Evolutionary conservation across 2,113 vertebrate genomes (phyloP), one percentile per base, ranked within the genome.

Genomic region (Pungitius pungitius): DNA sequence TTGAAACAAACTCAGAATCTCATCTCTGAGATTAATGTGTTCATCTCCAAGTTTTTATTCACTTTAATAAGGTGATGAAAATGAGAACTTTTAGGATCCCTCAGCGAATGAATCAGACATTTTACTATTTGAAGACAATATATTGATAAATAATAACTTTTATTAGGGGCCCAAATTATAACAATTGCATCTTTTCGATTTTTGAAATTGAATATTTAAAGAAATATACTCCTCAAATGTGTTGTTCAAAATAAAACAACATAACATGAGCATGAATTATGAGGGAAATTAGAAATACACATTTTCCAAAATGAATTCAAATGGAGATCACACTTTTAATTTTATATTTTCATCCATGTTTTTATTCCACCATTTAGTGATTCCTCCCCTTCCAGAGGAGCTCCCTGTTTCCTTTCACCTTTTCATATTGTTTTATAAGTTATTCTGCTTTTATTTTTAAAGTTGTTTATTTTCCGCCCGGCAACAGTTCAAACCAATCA

Each of bases 311-410:
- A 35, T 35, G 3, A 17, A 26, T n/a, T 27, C 7, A 2, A 43
- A 37, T 18, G 22, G 0, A 26, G 1, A 18, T 63, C 15, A 7
- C 37, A 9, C 11, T 60, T 68, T 62, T 54, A 39, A 35, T 42
- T 39, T 30, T 47, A 7, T 51, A 12, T 56, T 56, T 47, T 24
- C n/a, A 24, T 66, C 3, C 49, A 7, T 20, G 4, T 33, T 51
- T 94, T 93, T 94, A 91, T 70, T 55, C 92, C 93, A n/a, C 3
- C 35, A 43, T 64, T 24, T 1, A 8, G 26, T 6, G 13, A 30
- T 57, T 66, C 59, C n/a, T 54, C 11, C 20, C 27, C 22, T 30
- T 58, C 18, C 37, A 9, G 26, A 0, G 6, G 26, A 61, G 14
- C n/a, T 22, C 17, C 59, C 14, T 8, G 4, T 52, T 69, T 47